phyloP scores from a whole-genome alignment of 2,888 invertebrate species.

The Rotaria magnacalcarata region DNA sequence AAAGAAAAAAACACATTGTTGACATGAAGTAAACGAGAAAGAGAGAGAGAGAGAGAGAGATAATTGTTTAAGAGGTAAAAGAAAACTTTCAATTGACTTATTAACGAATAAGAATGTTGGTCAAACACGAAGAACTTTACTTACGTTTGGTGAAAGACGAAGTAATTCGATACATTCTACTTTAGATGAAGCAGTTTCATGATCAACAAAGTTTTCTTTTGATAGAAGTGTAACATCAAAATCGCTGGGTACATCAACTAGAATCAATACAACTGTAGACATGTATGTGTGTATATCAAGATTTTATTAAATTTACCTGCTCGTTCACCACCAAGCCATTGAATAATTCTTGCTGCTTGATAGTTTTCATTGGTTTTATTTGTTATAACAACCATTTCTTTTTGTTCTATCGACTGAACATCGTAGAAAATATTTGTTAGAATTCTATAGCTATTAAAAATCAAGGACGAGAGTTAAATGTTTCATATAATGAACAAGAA shows the following conservation, averaged over 20 bases:
- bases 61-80: neutral
- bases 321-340: constrained; percentile 6
- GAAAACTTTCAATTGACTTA: neutral
- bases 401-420: too few relatives aligned
- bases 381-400: neutral
- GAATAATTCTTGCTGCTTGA: neutral
- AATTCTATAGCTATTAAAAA: neutral
- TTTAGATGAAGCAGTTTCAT: neutral
- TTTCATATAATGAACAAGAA: too few relatives aligned
- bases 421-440: neutral
- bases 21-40: neutral
- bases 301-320: neutral
- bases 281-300: neutral
- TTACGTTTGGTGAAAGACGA: neutral
- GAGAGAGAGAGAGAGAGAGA: neutral
- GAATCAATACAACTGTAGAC: neutral
- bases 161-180: neutral
- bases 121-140: neutral
- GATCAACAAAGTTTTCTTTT: neutral
- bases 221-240: neutral
- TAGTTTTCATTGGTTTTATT: neutral
- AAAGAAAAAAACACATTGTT: neutral
- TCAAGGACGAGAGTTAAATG: neutral
- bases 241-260: neutral
- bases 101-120: neutral